These are phyloP conservation scores for Stenotaenia linearis DNA, from an alignment of 2,888 invertebrate species.

Conservation along the genomic window DNA sequence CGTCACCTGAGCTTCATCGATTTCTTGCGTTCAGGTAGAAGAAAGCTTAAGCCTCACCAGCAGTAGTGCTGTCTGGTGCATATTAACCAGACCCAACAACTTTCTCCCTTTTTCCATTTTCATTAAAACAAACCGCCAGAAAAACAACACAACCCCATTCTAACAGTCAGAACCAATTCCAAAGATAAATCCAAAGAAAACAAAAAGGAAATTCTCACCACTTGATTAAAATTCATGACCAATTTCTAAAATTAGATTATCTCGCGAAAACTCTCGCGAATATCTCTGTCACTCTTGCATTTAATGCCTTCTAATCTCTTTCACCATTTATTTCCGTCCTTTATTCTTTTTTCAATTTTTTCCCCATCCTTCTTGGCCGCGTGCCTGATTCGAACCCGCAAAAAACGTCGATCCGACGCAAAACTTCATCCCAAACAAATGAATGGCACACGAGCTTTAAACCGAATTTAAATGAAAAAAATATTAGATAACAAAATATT, in stretches of 20 bases:
- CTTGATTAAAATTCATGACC: neutral
- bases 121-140: neutral
- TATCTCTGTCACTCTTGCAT: neutral
- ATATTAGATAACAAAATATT: neutral
- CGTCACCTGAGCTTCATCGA: neutral
- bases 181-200: no score
- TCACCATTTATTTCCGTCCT: neutral
- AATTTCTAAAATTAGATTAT: neutral
- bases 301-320: neutral
- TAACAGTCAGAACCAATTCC: no score
- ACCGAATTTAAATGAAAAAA: no score
- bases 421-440: neutral
- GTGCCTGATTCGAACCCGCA: neutral
- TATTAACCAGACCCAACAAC: neutral
- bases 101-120: neutral
- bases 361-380: neutral
- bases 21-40: neutral
- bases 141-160: neutral
- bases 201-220: neutral
- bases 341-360: neutral
- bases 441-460: neutral
- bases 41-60: neutral
- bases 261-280: neutral
- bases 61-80: neutral
- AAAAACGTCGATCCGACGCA: neutral